Base-by-base conservation (phyloP, 2,888 invertebrate genomes). In the Cosmia pyralina region DNA sequence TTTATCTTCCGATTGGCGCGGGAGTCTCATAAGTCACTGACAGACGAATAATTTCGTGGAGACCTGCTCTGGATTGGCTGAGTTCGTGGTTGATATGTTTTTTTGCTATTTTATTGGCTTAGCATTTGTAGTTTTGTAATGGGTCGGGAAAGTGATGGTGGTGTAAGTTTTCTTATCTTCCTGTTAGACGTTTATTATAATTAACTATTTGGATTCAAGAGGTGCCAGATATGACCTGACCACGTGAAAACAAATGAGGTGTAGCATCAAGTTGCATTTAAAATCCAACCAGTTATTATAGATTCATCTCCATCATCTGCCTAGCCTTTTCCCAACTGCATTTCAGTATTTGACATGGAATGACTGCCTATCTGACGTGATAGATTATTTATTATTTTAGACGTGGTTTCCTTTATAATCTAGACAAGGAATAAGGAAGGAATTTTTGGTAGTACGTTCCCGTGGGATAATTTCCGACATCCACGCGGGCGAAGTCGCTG, bases 1-100 rank as follows among this genome's bases (percentile, higher is more conserved):
- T 90, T 90, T 88, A 86, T 90, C 90, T 90, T 88, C 70, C 82
- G 79, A 90, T 90, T 87, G 90, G 87, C 85, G 75, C 79, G 70
- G 67, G 83, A 83, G 76, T 83, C 88, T 85, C 89, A 90, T 89
- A 90, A 88, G 87, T 90, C 88, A 90, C 85, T 84, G 89, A 88
- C 89, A 87, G 84, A 50, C 75, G 87, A 89, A 90, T 90, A 87
- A 89, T 89, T 89, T 85, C 82, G 71, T 48, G 55, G 72, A 68
- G 78, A 75, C 78, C 79, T 81, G 75, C 67, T 69, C 75, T 82
- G 85, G 84, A 87, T 86, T 80, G 84, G 70, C 74, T 77, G 83
- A 81, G 84, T 82, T 77, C 79, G 81, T 71, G 77, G 85, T 79
- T 72, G 79, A 81, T 81, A 70, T 77, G 76, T 84, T 86, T 87